phyloP scores from a whole-genome alignment of 2,888 invertebrate genomes.

The Temnothorax unifasciatus region DNA sequence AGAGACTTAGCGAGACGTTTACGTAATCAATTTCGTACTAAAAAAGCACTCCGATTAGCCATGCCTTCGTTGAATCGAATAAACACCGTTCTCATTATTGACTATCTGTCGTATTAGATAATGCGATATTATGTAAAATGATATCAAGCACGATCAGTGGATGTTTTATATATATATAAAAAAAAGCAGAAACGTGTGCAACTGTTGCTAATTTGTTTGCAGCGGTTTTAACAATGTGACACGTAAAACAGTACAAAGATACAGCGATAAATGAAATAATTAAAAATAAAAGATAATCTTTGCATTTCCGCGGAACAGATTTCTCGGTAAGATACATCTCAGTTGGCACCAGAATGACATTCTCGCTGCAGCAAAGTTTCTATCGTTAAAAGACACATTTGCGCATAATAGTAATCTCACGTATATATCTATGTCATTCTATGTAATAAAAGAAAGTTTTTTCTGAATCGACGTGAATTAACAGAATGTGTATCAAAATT shows the following conservation, averaged over 20 bases:
- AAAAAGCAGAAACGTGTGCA: neutral
- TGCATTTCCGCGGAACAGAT: neutral
- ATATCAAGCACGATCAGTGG: neutral
- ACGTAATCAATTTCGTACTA: conserved; percentile 43
- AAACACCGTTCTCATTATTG: conserved; percentile 15
- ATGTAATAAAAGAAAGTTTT: neutral
- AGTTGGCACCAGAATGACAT: neutral
- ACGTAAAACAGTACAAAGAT: neutral
- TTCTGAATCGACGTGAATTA: neutral
- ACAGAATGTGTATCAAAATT: neutral
- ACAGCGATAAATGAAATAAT: neutral
- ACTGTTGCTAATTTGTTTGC: neutral
- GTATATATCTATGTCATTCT: no score
- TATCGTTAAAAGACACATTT: neutral
- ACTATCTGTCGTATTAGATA: conserved; percentile 3
- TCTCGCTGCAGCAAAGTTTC: neutral
- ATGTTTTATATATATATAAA: neutral
- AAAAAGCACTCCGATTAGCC: conserved; percentile 36
- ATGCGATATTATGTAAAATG: conserved; percentile 32
- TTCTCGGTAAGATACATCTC: neutral
- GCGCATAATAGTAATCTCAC: neutral
- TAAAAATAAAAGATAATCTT: neutral
- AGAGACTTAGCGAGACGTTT: conserved; percentile 5
- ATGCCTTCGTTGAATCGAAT: conserved; percentile 20
- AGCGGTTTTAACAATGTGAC: neutral